Base-by-base conservation (phyloP, 1,140 invertebrate genomes). In the Manduca sexta region DNA sequence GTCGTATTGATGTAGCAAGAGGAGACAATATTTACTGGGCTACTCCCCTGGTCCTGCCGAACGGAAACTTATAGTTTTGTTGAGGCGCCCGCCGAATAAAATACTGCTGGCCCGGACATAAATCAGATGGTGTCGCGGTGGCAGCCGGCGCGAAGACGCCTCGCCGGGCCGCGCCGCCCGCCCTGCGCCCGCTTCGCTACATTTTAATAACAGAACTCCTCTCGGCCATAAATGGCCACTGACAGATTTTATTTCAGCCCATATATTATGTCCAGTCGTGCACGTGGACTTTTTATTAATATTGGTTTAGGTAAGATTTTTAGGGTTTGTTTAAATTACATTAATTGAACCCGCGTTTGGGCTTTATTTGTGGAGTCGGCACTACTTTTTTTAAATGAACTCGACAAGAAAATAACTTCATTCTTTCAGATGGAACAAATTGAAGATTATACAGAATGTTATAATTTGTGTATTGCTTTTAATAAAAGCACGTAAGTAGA, bases 51-150 rank as follows among this genome's bases (percentile, higher is more conserved):
- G 74, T 67, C 70, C 73, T 79, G 74, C 70, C 77, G 72, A 84
- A 83, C 79, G 81, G 79, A 83, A 83, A 84, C 81, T 84, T 84
- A 84, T 83, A 84, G 81, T 80, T 83, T 78, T 75, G 63, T 84
- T 84, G 81, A 84, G 81, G 79, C 81, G 79, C 81, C 81, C 75
- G 75, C 55, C 69, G 81, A 73, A 84, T 84, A 83, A 83, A 83
- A 84, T 84, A 84, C 79, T 76, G 77, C 74, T 76, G 75, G 61
- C 63, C 54, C 53, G 63, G 64, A 53, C 67, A 82, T 84, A 83
- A 84, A 84, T 84, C 81, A 84, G 81, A 69, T 69, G 49, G 66
- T 64, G 72, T 69, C 77, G 72, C 64, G 64, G 71, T 55, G 66
- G 65, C 77, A 78, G 73, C 74, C 75, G 74, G 77, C 72, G 70